Evolutionary conservation across 2,113 vertebrate genomes (phyloP), one percentile per base, ranked within the genome.

Genomic region (Rhadina sibilatrix): DNA sequence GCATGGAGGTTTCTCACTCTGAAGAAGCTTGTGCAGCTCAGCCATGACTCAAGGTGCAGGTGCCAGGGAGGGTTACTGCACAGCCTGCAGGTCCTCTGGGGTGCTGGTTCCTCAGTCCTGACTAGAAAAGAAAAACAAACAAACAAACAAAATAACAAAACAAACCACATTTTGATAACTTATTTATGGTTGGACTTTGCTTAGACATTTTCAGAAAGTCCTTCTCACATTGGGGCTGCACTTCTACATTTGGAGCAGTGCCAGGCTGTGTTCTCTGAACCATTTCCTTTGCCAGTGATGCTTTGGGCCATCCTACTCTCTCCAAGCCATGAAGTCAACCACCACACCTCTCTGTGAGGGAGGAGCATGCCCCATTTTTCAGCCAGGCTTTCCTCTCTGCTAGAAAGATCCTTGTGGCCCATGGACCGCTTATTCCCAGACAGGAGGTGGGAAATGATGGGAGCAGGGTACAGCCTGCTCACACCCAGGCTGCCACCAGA

Each of bases 341-440:
- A 9, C 11, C 3, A 6, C 0, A 2, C 11, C 28, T 64, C 49
- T 42, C 31, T 53, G 52, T 0, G 9, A 47, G 44, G 21, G 15
- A 60, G 8, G 4, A 75, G 2, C 35, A 15, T 2, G 7, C 33
- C 23, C 12, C 15, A 12, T 28, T 70, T 86, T 14, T 5, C 17
- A 40, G n/a, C 9, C 2, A 4, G 42, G 11, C 17, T 75, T 77
- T 50, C 6, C 24, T 25, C 12, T 19, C 28, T 13, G 10, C 19
- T 35, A 35, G 40, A 60, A 60, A 40, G 44, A 33, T 2, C 15
- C 5, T 1, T 27, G n/a, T 52, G 42, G 33, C 44, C 33, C 35
- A 12, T 10, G 30, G 38, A 11, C 17, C 50, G 31, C 37, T 64
- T 49, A 49, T 69, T 60, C 11, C 15, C 27, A 33, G 31, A 27